Evolutionary conservation across 2,113 vertebrate species (phyloP), one percentile per base, ranked within the genome.

Genomic region (Psittacus erithacus): DNA sequence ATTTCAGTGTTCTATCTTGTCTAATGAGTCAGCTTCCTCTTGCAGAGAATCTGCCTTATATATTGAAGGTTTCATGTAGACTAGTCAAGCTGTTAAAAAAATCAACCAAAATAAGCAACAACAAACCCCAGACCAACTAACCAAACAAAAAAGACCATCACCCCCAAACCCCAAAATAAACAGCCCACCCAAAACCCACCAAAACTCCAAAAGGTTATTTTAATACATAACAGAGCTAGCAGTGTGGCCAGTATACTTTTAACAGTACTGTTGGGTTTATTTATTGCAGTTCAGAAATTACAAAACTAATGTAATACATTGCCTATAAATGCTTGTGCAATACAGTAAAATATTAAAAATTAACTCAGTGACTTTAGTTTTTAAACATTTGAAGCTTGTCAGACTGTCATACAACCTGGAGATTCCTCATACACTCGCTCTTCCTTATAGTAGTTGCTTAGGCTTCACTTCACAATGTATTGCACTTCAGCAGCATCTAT

Each of bases 381-480:
- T 73, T 74, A 39, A 74, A 65, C 10, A 19, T 4, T 5, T 71
- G 43, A 53, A 80, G 20, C 19, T 70, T 60, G 23, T 62, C 11
- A 14, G 28, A 28, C 17, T 60, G 35, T 55, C 46, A 18, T 41
- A 17, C 27, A 53, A 13, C 27, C 14, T 68, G n/a, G 35, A 23
- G 6, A 35, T 43, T 10, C 20, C 53, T 46, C 10, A 7, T 8
- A 4, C 1, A 0, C 17, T 55, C 17, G 1, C 12, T 59, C 6
- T 0, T 20, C 73, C 83, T 71, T 82, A 10, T 6, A n/a, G 31
- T 9, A 14, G 39, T 12, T 20, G n/a, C 28, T 68, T 67, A 31
- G 31, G 33, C 44, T 70, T 50, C 27, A 18, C 8, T 8, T 41
- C 62, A 18, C 17, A 7, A 18, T 5, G 17, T 35, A 6, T 13